Percentiles rank a stretch among this genome's conserved stretches.
phyloP scores from a whole-genome alignment of 1,140 invertebrate genomes.

The Hypothenemus hampei region DNA sequence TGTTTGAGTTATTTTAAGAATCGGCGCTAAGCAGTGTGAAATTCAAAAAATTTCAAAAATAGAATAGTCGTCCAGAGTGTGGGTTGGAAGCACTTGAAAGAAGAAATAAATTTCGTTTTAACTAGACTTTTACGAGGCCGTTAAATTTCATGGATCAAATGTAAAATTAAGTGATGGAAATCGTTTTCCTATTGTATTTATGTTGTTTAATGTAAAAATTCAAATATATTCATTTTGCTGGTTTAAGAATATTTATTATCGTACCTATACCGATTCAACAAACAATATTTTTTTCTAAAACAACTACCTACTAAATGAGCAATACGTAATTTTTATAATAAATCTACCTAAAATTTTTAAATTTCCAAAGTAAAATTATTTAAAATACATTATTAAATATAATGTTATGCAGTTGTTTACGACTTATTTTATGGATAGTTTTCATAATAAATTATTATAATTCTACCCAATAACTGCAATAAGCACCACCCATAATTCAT shows the following conservation, averaged over 20 bases:
- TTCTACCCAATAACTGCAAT: too few relatives aligned
- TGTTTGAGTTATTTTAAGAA: too few relatives aligned
- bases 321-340: background rate
- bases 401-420: too few relatives aligned
- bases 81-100: background rate
- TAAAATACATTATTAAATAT: too few relatives aligned
- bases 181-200: background rate
- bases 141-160: slow-evolving; percentile 1
- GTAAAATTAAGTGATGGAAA: slow-evolving; percentile 7
- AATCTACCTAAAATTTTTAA: background rate
- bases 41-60: slow-evolving; percentile 16
- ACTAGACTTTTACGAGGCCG: background rate
- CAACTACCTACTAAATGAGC: slow-evolving; percentile 1
- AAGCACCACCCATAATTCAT: too few relatives aligned
- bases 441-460: too few relatives aligned
- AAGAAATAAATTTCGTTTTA: slow-evolving; percentile 4
- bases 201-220: background rate
- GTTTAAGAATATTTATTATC: slow-evolving; percentile 3
- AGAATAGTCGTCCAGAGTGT: slow-evolving; percentile 7
- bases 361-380: background rate
- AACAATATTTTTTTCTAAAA: background rate
- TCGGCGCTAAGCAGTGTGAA: too few relatives aligned
- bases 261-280: slow-evolving; percentile 1
- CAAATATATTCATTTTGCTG: background rate
- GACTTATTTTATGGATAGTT: too few relatives aligned